A percentile compares a stretch with the other conserved stretches of the same genome.
Evolutionary conservation across 2,113 vertebrate genomes (phyloP).

Genomic region (Aramus guarauna): DNA sequence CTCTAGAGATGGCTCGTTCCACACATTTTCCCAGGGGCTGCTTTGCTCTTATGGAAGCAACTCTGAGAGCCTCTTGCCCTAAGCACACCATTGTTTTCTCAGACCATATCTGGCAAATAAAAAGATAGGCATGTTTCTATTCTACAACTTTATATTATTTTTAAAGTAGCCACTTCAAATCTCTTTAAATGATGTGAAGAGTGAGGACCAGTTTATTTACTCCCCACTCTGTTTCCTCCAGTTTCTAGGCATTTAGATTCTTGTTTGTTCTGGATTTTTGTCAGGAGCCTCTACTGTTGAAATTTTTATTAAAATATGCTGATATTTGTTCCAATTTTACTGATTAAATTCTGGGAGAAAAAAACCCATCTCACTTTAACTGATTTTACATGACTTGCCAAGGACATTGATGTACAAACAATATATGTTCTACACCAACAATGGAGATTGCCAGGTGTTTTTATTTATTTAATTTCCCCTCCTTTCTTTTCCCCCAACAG

Average conservation of each 20-base stretch:
- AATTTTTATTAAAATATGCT: background rate
- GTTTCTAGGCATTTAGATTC: background rate
- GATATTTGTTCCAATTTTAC: background rate
- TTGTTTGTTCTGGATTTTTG: background rate
- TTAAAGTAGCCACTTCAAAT: background rate
- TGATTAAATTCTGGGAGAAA: background rate
- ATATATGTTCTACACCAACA: background rate
- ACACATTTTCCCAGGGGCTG: background rate
- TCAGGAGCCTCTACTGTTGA: background rate
- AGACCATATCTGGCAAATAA: background rate
- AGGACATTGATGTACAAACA: background rate
- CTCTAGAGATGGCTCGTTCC: background rate
- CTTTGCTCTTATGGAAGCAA: background rate
- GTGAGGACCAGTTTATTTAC: background rate
- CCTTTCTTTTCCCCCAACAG: background rate
- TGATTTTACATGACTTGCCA: background rate
- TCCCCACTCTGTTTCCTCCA: background rate
- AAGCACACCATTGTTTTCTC: background rate
- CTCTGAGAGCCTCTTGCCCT: background rate
- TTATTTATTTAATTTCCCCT: slow-evolving; percentile 23
- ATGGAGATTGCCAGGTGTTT: slow-evolving; percentile 13
- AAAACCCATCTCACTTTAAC: background rate
- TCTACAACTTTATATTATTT: background rate
- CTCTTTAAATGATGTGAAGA: background rate
- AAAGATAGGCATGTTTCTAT: background rate